phyloP scores from a whole-genome alignment of 2,113 vertebrate genomes.

The Psettodes erumei region DNA sequence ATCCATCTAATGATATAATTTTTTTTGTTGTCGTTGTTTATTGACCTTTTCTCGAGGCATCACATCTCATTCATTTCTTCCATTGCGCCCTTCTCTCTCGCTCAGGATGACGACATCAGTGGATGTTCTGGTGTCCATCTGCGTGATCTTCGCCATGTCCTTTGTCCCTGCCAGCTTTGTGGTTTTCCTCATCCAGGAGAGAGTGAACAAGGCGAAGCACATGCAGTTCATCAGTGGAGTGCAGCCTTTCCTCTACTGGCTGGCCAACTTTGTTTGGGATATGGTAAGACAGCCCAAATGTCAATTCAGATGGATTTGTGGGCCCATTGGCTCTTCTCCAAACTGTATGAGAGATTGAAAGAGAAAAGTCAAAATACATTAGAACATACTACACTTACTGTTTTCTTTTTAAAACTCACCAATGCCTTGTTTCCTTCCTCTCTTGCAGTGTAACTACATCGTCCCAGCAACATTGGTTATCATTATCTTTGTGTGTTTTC shows the following conservation, averaged over 20 bases:
- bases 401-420: background rate
- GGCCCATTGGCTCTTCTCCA: background rate
- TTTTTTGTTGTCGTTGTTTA: too few relatives aligned
- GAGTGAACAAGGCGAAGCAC: slow-evolving; percentile 97
- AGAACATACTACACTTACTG: background rate
- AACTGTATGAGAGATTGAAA: background rate
- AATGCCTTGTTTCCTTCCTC: background rate
- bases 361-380: background rate
- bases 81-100: background rate
- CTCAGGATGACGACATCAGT: slow-evolving; percentile 97
- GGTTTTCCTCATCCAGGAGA: slow-evolving; percentile 97
- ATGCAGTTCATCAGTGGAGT: slow-evolving; percentile 98
- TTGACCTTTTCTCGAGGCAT: background rate
- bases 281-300: slow-evolving; percentile 89
- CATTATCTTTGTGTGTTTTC: slow-evolving; percentile 98
- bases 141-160: slow-evolving; percentile 96
- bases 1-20: background rate
- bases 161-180: slow-evolving; percentile 95
- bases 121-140: slow-evolving; percentile 95
- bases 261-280: slow-evolving; percentile 98
- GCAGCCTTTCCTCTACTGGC: slow-evolving; percentile 96
- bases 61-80: background rate
- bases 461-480: slow-evolving; percentile 95
- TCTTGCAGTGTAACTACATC: slow-evolving; percentile 93
- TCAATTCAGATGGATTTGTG: too few relatives aligned